Evolutionary conservation across 2,888 invertebrate species (phyloP), one percentile per base, ranked within the genome.

Genomic region (Morpho achilles): DNA sequence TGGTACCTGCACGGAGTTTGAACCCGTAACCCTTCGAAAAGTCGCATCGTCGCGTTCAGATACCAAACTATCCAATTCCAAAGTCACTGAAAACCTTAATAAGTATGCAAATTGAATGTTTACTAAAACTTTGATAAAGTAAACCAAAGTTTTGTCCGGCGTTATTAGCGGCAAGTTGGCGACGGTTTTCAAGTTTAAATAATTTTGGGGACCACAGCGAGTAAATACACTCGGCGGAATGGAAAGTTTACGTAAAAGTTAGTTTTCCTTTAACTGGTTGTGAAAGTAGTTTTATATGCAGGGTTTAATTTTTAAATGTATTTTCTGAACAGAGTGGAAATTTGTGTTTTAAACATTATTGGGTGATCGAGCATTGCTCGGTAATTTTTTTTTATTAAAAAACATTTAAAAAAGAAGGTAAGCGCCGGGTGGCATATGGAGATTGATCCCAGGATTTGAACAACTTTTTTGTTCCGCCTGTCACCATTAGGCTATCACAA

Each of bases 91-190:
- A 32, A 5, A 5, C 3, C 32, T 32, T 32, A 32, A 44, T 43
- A 48, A 73, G 71, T 70, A 73, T 70, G 74, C 74, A 80, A 82
- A 79, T 77, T 77, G 76, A 79, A 77, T 75, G 76, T 76, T 80
- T 77, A 74, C 75, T 72, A 72, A 72, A 75, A 71, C 63, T 78
- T 75, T 73, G 73, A 75, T 75, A 77, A 75, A 76, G 73, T 70
- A 74, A 70, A 67, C 65, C 61, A 53, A 71, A 73, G 69, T 74
- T 73, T 66, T 65, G 67, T 69, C 64, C 68, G 63, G 63, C 49
- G 77, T 80, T 82, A 80, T 81, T 82, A 77, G 74, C 74, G 69
- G 72, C 69, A 81, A 83, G 73, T 84, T 84, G 69, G 66, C 71
- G 75, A 73, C 70, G 73, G 75, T 77, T 75, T 77, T 71, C 32